phyloP scores from a whole-genome alignment of 2,113 vertebrate genomes.

The Sigmodon hispidus region DNA sequence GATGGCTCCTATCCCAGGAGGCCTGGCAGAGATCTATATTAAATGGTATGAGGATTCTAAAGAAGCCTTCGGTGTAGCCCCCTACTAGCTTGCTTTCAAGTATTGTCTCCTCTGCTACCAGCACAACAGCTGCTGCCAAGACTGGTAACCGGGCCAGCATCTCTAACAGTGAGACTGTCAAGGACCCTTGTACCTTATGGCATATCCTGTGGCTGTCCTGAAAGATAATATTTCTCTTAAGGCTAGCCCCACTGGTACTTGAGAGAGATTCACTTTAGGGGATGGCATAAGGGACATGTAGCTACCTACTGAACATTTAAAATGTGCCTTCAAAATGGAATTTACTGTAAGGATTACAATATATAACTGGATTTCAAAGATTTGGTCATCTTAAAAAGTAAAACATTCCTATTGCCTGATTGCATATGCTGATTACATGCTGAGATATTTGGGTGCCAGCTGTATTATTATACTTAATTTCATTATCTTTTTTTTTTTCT shows the following conservation, averaged over 20 bases:
- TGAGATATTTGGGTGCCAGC: not conserved
- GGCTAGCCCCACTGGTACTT: not conserved
- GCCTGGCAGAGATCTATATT: not conserved
- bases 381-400: not conserved
- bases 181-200: not conserved
- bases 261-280: not conserved
- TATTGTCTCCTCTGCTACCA: not conserved
- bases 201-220: not conserved
- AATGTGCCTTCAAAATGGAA: not conserved
- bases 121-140: not conserved
- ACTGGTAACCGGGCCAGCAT: not conserved
- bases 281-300: not conserved
- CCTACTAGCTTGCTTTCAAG: not conserved
- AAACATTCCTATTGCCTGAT: not conserved
- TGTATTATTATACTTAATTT: slow-evolving; percentile 41
- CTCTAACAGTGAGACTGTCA: not conserved
- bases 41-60: not conserved
- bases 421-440: not conserved
- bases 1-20: not conserved
- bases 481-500: too few relatives aligned
- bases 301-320: not conserved
- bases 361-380: not conserved
- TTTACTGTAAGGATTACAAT: not conserved
- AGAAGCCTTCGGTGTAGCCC: not conserved
- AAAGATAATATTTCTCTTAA: not conserved